Evolutionary conservation across 2,888 invertebrate genomes (phyloP), one percentile per base, ranked within the genome.

Genomic region (Argyresthia albistria): DNA sequence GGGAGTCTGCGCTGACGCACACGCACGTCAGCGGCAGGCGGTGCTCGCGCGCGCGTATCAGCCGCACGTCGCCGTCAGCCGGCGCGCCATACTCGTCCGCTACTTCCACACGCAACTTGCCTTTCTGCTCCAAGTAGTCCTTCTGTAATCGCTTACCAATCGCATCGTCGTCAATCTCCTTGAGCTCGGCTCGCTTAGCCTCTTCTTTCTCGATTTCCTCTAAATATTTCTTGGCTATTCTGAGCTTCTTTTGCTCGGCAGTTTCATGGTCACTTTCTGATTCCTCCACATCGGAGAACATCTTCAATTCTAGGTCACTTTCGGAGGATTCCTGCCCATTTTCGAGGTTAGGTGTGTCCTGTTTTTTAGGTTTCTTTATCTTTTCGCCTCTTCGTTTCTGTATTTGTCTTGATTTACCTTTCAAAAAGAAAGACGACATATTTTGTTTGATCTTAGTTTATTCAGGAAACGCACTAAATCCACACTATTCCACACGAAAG

Each of bases 181-280:
- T 88, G 14, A 90, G 86, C 61, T 92, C 93, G 0, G 90, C 88
- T 60, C 93, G 89, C 58, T 91, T 90, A 16, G 90, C 90, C 70
- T 95, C 95, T 87, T 95, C 93, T 66, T 90, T 91, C 76, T 95
- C 93, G 46, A 98, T 93, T 87, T 97, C 95, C 65, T 94, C 89
- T 39, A 98, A 84, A 76, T 97, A 97, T 70, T 95, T 91, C 72
- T 97, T 97, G 0, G 98, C 97, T 56, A 98, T 78, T 46, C 97
- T 90, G 50, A 98, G 71, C 60, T 95, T 94, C 70, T 97, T 98
- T 67, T 98, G 96, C 72, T 97, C 97, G 0, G 93, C 92, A 0
- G 96, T 97, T 76, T 97, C 95, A 59, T 90, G 86, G 59, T 92
- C 92, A 62, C 92, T 92, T 59, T 91, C 91, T 0, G 81, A 79